Percentiles rank a stretch among this genome's conserved stretches.
Evolutionary conservation across 1,140 invertebrate species (phyloP).

Genomic region (Proctacanthus coquilletti): DNA sequence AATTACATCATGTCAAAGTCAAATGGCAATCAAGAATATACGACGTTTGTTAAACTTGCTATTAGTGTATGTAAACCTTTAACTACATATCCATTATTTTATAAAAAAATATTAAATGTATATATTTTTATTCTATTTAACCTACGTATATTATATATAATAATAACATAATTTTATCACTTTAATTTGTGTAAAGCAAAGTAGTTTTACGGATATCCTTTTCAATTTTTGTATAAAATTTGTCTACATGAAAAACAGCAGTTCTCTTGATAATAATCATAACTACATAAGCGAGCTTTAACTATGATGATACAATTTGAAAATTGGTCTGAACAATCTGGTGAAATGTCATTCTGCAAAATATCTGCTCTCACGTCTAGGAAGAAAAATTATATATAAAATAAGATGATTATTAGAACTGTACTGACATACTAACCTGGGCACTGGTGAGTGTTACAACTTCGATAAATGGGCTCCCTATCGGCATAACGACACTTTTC

Average conservation of each 20-base stretch:
- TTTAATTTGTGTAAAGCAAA: too few species aligned
- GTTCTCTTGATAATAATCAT: constrained; percentile 59
- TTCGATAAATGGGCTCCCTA: constrained; percentile 36
- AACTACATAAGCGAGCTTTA: constrained; percentile 62
- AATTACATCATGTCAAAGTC: too few species aligned
- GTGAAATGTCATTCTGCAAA: constrained; percentile 16
- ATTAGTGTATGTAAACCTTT: too few species aligned
- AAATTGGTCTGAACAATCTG: constrained; percentile 52
- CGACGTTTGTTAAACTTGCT: too few species aligned
- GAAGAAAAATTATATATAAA: constrained; percentile 6
- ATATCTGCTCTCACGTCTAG: constrained; percentile 16
- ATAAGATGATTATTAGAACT: neutral
- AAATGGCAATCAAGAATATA: too few species aligned
- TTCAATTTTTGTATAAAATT: too few species aligned
- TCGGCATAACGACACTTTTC: constrained; percentile 36
- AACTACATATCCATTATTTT: too few species aligned
- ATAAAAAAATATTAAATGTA: constrained; percentile 1
- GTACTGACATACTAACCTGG: constrained; percentile 14
- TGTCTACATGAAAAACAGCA: constrained; percentile 45
- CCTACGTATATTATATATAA: constrained; percentile 1
- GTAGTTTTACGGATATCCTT: too few species aligned
- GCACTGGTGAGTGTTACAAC: constrained; percentile 46
- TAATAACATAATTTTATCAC: neutral
- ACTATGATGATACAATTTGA: constrained; percentile 58
- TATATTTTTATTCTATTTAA: neutral